A percentile compares a stretch with the other conserved stretches of the same genome.
phyloP scores from a whole-genome alignment of 2,113 vertebrate species.

The Cynopterus brachyotis region DNA sequence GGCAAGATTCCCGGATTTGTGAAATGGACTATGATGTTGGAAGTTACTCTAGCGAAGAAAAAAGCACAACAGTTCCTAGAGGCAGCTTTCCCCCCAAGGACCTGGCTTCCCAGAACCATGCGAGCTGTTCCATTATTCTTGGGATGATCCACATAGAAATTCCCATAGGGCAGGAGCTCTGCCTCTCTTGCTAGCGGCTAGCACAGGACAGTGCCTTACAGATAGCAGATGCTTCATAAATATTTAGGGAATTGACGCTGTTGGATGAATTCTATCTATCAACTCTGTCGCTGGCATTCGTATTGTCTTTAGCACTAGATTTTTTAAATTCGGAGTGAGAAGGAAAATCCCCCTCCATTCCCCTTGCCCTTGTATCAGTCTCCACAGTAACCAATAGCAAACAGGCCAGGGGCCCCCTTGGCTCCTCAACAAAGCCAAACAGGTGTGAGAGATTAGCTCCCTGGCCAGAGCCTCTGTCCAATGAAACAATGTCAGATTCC shows the following conservation, averaged over 20 bases:
- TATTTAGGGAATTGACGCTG: fast-evolving
- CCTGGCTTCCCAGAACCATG: not conserved
- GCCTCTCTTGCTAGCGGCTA: no score
- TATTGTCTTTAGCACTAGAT: not conserved
- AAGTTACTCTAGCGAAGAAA: not conserved
- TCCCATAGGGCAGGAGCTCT: not conserved
- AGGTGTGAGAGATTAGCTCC: conserved; percentile 79
- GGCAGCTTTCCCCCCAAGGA: not conserved
- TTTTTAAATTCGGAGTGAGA: not conserved
- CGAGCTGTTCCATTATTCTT: not conserved
- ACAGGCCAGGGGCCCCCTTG: not conserved
- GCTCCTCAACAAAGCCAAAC: conserved; percentile 72
- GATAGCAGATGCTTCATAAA: no score
- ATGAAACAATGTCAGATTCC: conserved; percentile 76
- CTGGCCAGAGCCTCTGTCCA: conserved; percentile 66
- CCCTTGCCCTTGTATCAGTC: not conserved
- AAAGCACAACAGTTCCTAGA: not conserved
- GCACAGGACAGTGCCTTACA: no score
- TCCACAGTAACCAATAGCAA: conserved; percentile 7
- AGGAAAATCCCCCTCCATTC: not conserved
- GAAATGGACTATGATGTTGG: not conserved
- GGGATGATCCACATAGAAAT: not conserved
- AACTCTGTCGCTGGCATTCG: not conserved
- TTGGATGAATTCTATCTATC: no score
- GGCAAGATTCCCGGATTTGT: not conserved